phyloP scores from a whole-genome alignment of 2,888 invertebrate genomes.

The Pegoplata infirma region DNA sequence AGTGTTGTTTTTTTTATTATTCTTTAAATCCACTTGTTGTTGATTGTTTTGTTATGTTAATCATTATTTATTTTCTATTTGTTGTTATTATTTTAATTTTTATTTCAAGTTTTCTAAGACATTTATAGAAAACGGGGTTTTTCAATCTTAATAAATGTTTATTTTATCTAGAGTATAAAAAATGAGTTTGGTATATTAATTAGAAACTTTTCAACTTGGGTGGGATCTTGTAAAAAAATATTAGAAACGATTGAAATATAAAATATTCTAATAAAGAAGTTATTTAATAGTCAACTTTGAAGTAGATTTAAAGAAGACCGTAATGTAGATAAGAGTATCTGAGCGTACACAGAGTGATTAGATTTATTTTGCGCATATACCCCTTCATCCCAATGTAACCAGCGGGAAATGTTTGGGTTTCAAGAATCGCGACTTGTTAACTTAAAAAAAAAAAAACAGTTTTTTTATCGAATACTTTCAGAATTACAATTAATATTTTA shows the following conservation, averaged over 20 bases:
- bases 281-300: too few species aligned
- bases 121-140: slow-evolving; percentile 16
- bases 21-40: slow-evolving; percentile 61
- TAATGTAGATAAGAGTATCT: too few species aligned
- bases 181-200: slow-evolving; percentile 38
- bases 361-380: too few species aligned
- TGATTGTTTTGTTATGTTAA: slow-evolving; percentile 62
- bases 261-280: too few species aligned
- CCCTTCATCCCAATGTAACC: too few species aligned
- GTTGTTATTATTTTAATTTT: slow-evolving; percentile 43
- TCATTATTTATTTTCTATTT: slow-evolving; percentile 54
- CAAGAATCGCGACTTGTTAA: too few species aligned
- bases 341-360: too few species aligned
- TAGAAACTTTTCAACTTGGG: slow-evolving; percentile 37
- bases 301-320: too few species aligned
- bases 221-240: slow-evolving; percentile 28
- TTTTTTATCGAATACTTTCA: too few species aligned
- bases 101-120: not conserved
- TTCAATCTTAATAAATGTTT: slow-evolving; percentile 46
- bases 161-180: slow-evolving; percentile 48
- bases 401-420: too few species aligned
- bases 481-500: too few species aligned
- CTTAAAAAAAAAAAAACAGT: too few species aligned
- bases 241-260: not conserved
- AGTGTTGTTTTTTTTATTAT: slow-evolving; percentile 22